These are phyloP conservation scores for Pseudomyrmex sp. DNA, from an alignment of 1,140 invertebrate species.

Conservation along the genomic window DNA sequence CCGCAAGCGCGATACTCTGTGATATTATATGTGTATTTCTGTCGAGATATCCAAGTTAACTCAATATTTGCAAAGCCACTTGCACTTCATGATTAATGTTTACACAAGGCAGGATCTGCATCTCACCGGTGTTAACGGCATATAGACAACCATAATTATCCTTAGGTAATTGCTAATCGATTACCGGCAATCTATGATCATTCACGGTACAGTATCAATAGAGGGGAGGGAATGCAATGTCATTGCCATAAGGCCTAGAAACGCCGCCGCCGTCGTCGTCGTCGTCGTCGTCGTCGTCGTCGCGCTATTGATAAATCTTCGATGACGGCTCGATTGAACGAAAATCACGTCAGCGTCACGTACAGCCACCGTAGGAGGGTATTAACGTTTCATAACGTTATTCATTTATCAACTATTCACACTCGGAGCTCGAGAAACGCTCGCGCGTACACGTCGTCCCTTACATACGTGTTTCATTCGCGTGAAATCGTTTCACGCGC, in stretches of 20 bases:
- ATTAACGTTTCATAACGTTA: constrained; percentile 43
- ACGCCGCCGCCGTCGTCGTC: not conserved
- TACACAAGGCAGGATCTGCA: not conserved
- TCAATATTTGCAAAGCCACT: not conserved
- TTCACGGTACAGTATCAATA: constrained; percentile 75
- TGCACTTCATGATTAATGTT: not conserved
- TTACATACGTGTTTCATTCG: constrained; percentile 10
- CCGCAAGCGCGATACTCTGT: too few relatives aligned
- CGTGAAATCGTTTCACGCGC: not conserved
- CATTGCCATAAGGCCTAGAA: constrained; percentile 40
- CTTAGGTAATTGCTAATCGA: constrained; percentile 77
- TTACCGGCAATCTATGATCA: constrained; percentile 72
- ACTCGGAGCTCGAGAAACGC: constrained; percentile 23
- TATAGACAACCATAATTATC: constrained; percentile 73
- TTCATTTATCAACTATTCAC: constrained; percentile 57
- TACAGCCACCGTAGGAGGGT: constrained; percentile 21
- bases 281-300: constrained; percentile 44
- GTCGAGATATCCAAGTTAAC: too few relatives aligned
- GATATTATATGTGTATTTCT: too few relatives aligned
- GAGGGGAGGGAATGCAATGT: constrained; percentile 50
- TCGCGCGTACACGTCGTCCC: not conserved
- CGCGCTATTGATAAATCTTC: constrained; percentile 71
- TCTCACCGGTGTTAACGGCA: constrained; percentile 23
- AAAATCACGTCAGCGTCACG: constrained; percentile 50
- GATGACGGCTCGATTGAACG: constrained; percentile 50